A percentile compares a stretch with the other conserved stretches of the same genome.
Conservation (phyloP, 2,888 invertebrate genomes). For the Ptychoptera albimana region DNA sequence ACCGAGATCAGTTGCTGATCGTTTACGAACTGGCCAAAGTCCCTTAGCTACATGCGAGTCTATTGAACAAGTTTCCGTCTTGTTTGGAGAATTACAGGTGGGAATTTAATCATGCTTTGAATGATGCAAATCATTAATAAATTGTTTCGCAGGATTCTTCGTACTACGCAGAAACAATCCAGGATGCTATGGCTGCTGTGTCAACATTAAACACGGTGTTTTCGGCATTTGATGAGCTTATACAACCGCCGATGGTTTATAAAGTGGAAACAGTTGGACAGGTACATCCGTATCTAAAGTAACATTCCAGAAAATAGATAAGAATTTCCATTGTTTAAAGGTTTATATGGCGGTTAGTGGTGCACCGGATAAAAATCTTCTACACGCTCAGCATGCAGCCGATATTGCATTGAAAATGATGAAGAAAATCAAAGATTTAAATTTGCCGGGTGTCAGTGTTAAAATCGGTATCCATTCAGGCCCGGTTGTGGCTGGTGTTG, state of each 20-base stretch:
- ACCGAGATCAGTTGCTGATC: slow-evolving; percentile 68
- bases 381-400: slow-evolving; percentile 63
- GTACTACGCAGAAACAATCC: slow-evolving; percentile 16
- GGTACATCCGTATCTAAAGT: slow-evolving; percentile 22
- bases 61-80: slow-evolving; percentile 30
- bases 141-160: slow-evolving; percentile 7
- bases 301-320: background rate
- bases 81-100: slow-evolving; percentile 26
- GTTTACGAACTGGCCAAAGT: slow-evolving; percentile 57
- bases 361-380: slow-evolving; percentile 56
- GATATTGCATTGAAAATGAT: slow-evolving; percentile 63
- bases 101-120: background rate
- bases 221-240: slow-evolving; percentile 66
- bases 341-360: slow-evolving; percentile 85
- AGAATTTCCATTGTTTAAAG: slow-evolving; percentile 12
- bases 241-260: slow-evolving; percentile 72
- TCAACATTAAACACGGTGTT: slow-evolving; percentile 75
- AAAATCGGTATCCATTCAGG: slow-evolving; percentile 70
- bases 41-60: slow-evolving; percentile 67
- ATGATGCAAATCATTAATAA: background rate
- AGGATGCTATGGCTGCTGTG: slow-evolving; percentile 61
- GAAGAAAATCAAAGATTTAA: slow-evolving; percentile 47
- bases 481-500: slow-evolving; percentile 74
- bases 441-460: slow-evolving; percentile 44
- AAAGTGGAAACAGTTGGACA: slow-evolving; percentile 93